phyloP scores from a whole-genome alignment of 2,797 vertebrate species.

The Danio jaintianensis region DNA sequence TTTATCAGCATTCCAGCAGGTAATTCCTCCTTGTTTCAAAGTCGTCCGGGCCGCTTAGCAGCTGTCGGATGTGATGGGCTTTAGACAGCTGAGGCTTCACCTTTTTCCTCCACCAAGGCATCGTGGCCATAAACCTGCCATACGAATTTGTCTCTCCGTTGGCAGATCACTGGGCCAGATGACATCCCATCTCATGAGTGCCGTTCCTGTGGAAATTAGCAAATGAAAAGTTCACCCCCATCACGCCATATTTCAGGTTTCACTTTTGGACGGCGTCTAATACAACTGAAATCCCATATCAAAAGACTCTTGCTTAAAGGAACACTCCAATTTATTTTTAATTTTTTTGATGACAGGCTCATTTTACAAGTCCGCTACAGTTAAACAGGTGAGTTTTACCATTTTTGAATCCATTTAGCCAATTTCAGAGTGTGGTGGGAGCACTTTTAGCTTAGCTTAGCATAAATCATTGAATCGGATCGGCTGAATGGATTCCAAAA shows the following conservation, averaged over 20 bases:
- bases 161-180: background rate
- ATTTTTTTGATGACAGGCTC: too few species aligned
- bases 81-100: background rate
- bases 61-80: conserved; percentile 5
- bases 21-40: background rate
- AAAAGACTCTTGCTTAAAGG: background rate
- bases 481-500: too few species aligned
- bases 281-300: background rate
- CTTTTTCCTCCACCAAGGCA: background rate
- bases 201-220: background rate
- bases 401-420: too few species aligned
- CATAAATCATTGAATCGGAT: too few species aligned
- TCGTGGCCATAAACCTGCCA: background rate
- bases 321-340: too few species aligned
- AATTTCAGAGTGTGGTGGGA: too few species aligned
- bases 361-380: too few species aligned
- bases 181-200: conserved; percentile 14
- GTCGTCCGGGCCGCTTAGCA: conserved; percentile 5
- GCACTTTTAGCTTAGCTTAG: too few species aligned
- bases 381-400: too few species aligned
- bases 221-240: background rate
- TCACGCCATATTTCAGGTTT: background rate
- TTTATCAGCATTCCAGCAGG: conserved; percentile 11
- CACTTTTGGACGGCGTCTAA: conserved; percentile 10
- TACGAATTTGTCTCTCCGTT: background rate